These are phyloP conservation scores for Blomia tropicalis DNA, from an alignment of 2,888 invertebrate genomes.

Conservation along the genomic window DNA sequence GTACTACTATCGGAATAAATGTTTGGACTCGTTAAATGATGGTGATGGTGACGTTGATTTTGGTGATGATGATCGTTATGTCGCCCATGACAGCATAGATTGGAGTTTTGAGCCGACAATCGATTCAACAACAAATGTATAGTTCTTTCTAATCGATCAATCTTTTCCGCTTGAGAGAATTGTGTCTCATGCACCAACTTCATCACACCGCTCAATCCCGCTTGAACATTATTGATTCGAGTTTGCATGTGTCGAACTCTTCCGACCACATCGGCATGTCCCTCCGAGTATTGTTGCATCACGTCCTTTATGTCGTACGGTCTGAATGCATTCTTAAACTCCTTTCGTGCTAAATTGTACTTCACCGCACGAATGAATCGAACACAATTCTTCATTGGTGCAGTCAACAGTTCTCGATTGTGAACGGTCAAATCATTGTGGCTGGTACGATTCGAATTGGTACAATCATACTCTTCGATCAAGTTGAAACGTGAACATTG, in stretches of 20 bases:
- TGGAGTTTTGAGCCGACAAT: not conserved
- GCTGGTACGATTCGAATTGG: not conserved
- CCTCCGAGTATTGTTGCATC: conserved; percentile 18
- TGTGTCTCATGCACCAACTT: not conserved
- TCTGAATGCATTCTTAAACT: conserved; percentile 19
- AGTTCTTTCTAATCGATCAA: conserved; percentile 1
- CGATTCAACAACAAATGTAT: not conserved
- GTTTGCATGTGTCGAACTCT: conserved; percentile 20
- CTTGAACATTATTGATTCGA: conserved; percentile 5
- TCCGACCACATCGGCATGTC: conserved; percentile 18
- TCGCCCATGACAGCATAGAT: not conserved
- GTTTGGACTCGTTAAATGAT: not conserved
- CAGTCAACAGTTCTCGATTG: not conserved
- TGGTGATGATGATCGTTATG: not conserved
- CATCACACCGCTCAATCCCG: not conserved
- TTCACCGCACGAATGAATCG: conserved; percentile 13
- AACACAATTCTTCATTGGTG: not conserved
- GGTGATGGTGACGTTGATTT: not conserved
- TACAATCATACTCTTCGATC: not conserved
- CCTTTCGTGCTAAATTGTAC: not conserved
- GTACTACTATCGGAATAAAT: not conserved
- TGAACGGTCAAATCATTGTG: not conserved
- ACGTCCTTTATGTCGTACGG: conserved; percentile 24
- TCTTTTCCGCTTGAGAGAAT: not conserved
- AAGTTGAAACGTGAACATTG: not conserved